Evolutionary conservation across 2,113 vertebrate species (phyloP).

Genomic region (Cathartes aura): DNA sequence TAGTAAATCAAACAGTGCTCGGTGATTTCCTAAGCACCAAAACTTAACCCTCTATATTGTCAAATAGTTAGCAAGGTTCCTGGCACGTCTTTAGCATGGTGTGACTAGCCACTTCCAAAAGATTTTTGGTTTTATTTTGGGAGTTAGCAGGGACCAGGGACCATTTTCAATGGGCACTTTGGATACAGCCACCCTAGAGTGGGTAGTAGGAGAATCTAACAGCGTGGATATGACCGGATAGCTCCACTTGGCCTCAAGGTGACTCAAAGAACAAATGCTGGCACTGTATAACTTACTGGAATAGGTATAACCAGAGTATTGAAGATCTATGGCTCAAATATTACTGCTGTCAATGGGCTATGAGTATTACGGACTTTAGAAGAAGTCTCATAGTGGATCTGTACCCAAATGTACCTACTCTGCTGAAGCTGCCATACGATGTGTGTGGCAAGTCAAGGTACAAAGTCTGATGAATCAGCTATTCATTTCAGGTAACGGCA

Average conservation of each 20-base stretch:
- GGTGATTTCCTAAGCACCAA: background rate
- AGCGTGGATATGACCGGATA: background rate
- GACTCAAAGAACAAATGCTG: background rate
- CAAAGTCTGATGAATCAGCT: background rate
- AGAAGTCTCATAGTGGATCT: background rate
- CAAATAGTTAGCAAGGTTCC: background rate
- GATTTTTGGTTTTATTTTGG: background rate
- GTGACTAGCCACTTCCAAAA: background rate
- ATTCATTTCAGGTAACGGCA: background rate
- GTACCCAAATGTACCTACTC: background rate
- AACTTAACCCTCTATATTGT: background rate
- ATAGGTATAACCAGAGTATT: background rate
- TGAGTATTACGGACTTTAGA: background rate
- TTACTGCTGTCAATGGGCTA: background rate
- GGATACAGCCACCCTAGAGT: background rate
- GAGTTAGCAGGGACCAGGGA: background rate
- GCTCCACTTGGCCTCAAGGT: background rate
- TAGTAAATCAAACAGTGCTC: background rate
- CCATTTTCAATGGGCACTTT: background rate
- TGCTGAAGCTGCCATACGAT: background rate
- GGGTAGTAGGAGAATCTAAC: background rate
- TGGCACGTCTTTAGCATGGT: background rate
- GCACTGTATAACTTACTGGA: background rate
- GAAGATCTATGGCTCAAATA: background rate
- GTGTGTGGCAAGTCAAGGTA: background rate